These are phyloP conservation scores for Adineta ricciae DNA, from an alignment of 2,888 invertebrate species.

Conservation along the genomic window DNA sequence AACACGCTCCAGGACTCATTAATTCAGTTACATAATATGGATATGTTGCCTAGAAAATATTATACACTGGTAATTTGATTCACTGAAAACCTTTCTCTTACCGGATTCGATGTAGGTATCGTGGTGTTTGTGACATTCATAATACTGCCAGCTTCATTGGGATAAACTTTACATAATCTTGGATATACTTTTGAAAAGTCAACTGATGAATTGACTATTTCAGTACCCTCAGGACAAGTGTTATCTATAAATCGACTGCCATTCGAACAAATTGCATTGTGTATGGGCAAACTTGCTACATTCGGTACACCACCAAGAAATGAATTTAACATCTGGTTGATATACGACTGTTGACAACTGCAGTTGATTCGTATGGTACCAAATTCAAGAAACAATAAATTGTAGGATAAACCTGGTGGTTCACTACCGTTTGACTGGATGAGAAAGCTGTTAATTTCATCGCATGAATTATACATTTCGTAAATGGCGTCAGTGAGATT, in stretches of 20 bases:
- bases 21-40: not conserved
- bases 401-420: not conserved
- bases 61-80: too few relatives aligned
- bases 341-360: not conserved
- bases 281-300: not conserved
- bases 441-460: not conserved
- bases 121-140: not conserved
- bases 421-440: too few relatives aligned
- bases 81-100: not conserved
- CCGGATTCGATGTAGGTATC: not conserved
- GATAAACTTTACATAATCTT: not conserved
- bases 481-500: not conserved
- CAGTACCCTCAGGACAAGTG: not conserved
- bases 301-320: not conserved
- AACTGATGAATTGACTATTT: not conserved
- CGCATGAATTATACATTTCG: not conserved
- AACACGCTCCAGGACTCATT: not conserved
- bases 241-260: not conserved
- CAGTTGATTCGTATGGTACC: not conserved
- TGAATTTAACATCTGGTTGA: not conserved
- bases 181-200: not conserved
- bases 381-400: not conserved
- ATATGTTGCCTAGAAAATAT: not conserved
- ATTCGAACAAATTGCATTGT: not conserved
- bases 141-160: not conserved